Percentiles rank a stretch among this genome's conserved stretches.
Evolutionary conservation across 2,888 invertebrate species (phyloP).

Genomic region (Nemotelus nigrinus): DNA sequence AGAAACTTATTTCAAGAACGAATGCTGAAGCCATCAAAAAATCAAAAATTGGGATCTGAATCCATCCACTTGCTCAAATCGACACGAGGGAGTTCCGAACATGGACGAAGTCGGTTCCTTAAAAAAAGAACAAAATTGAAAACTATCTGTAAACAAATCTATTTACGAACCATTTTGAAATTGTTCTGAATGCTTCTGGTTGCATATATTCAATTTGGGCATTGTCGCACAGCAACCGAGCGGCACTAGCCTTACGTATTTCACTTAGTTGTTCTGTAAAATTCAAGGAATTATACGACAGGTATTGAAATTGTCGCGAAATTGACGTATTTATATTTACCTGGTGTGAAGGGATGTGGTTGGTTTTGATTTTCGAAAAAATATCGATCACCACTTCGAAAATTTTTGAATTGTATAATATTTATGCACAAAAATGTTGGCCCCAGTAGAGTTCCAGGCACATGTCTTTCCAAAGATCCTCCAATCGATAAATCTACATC

Average conservation of each 20-base stretch:
- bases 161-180: not conserved
- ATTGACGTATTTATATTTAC: not conserved
- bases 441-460: slow-evolving; percentile 81
- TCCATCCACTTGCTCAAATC: not conserved
- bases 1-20: too few species aligned
- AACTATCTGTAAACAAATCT: too few species aligned
- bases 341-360: slow-evolving; percentile 29
- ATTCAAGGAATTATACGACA: not conserved
- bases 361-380: slow-evolving; percentile 76
- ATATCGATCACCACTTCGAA: slow-evolving; percentile 85
- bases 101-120: not conserved
- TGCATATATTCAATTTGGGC: slow-evolving; percentile 15
- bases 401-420: slow-evolving; percentile 86
- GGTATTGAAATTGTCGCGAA: not conserved
- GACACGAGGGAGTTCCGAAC: not conserved
- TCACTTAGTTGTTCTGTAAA: slow-evolving; percentile 19
- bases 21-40: too few species aligned
- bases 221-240: slow-evolving; percentile 20
- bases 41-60: too few species aligned
- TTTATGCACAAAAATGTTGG: slow-evolving; percentile 90
- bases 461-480: slow-evolving; percentile 80
- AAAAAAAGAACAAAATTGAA: not conserved
- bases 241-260: slow-evolving; percentile 21
- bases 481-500: slow-evolving; percentile 90
- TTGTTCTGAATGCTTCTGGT: not conserved